These are phyloP conservation scores for Gila robusta DNA, from an alignment of 2,797 vertebrate genomes.

Conservation along the genomic window DNA sequence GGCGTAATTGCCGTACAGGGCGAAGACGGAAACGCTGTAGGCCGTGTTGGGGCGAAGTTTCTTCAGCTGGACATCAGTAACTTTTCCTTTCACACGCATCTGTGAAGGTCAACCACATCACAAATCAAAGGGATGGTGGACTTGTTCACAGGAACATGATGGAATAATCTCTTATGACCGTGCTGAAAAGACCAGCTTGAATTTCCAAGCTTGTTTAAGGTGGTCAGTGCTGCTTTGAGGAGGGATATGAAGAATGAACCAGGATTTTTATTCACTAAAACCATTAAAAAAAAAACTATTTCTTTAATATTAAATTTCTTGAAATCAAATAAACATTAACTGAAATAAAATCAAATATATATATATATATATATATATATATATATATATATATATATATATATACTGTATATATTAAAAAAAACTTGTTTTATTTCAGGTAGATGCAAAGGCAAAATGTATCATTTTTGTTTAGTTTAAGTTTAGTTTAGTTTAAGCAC, in stretches of 20 bases:
- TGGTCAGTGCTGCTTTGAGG: not conserved
- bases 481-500: not conserved
- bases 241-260: not conserved
- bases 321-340: not conserved
- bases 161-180: not conserved
- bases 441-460: not conserved
- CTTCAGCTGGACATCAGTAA: conserved; percentile 85
- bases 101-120: conserved; percentile 63
- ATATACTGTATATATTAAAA: too few species aligned
- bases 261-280: not conserved
- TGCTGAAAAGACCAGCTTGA: conserved; percentile 13
- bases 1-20: conserved; percentile 82
- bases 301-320: not conserved
- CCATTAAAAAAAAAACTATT: not conserved
- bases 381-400: not conserved
- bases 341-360: not conserved
- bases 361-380: not conserved
- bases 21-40: conserved; percentile 87
- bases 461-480: not conserved
- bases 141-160: not conserved
- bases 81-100: conserved; percentile 60
- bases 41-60: conserved; percentile 90
- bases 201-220: not conserved
- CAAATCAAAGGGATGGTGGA: conserved; percentile 50
- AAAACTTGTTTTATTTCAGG: not conserved